A percentile compares a stretch with the other conserved stretches of the same genome.
phyloP scores from a whole-genome alignment of 2,113 vertebrate genomes.

The Periophthalmus modestus region DNA sequence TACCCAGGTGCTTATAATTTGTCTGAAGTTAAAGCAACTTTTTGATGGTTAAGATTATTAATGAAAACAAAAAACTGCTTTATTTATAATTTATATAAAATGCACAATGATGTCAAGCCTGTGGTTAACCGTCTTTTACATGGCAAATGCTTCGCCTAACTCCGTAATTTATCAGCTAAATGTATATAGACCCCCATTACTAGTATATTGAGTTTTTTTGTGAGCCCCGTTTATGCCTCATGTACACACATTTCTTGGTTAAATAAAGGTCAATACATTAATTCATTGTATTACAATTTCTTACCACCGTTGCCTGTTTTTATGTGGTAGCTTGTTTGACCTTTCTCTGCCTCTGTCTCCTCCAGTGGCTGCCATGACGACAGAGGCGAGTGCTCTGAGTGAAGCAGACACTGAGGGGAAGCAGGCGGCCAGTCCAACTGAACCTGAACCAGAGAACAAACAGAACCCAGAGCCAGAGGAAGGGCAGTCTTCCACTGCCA shows the following conservation, averaged over 20 bases:
- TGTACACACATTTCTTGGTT: slow-evolving; percentile 8
- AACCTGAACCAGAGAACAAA: slow-evolving; percentile 57
- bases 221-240: slow-evolving; percentile 17
- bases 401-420: slow-evolving; percentile 74
- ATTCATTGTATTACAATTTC: too few relatives aligned
- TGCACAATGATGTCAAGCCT: too few relatives aligned
- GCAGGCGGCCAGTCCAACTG: slow-evolving; percentile 60
- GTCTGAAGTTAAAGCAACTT: too few relatives aligned
- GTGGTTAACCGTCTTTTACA: too few relatives aligned
- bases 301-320: slow-evolving; percentile 3
- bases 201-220: too few relatives aligned
- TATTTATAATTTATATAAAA: too few relatives aligned
- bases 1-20: too few relatives aligned
- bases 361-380: slow-evolving; percentile 89
- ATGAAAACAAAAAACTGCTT: too few relatives aligned
- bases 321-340: slow-evolving; percentile 45
- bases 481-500: slow-evolving; percentile 46
- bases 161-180: too few relatives aligned
- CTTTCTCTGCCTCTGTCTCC: slow-evolving; percentile 54
- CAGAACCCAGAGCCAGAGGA: slow-evolving; percentile 49
- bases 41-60: too few relatives aligned
- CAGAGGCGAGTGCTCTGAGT: slow-evolving; percentile 84
- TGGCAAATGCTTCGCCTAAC: too few relatives aligned
- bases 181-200: too few relatives aligned
- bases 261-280: not conserved